These are phyloP conservation scores for Ectemnius cavifrons DNA, from an alignment of 2,888 invertebrate species.

Conservation along the genomic window DNA sequence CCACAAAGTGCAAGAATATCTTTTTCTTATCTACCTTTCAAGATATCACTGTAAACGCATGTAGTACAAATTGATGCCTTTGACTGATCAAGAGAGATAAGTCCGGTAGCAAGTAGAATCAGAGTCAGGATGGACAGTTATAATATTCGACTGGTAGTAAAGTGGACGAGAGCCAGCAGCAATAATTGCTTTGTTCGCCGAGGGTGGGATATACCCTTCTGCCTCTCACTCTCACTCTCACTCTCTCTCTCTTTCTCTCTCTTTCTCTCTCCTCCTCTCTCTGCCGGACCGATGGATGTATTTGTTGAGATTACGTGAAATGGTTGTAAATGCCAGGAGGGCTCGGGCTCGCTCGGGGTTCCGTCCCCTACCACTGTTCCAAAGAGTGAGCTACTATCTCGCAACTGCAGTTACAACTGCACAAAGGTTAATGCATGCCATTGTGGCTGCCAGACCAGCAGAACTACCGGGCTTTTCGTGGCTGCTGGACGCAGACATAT, in stretches of 20 bases:
- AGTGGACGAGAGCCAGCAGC: conserved; percentile 45
- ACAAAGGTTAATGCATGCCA: conserved; percentile 77
- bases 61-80: not conserved
- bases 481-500: conserved; percentile 50
- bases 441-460: conserved; percentile 74
- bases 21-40: no score
- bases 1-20: not conserved
- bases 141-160: conserved; percentile 20
- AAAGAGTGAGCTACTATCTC: conserved; percentile 70
- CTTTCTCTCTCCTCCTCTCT: conserved; percentile 22
- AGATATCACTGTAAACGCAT: no score
- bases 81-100: not conserved
- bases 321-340: conserved; percentile 73
- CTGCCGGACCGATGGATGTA: conserved; percentile 71
- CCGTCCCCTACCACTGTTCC: conserved; percentile 41
- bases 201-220: conserved; percentile 40
- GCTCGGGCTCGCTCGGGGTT: conserved; percentile 47
- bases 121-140: conserved; percentile 24
- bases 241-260: conserved; percentile 12
- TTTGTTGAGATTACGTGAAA: conserved; percentile 76
- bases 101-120: not conserved
- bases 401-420: conserved; percentile 77
- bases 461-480: conserved; percentile 71
- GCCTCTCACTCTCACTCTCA: conserved; percentile 15
- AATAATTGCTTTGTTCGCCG: conserved; percentile 73